Base-by-base conservation (phyloP, 30 jellyfish, hydroid and myxozoan species). In the Chrysaora quinquecirrha region DNA sequence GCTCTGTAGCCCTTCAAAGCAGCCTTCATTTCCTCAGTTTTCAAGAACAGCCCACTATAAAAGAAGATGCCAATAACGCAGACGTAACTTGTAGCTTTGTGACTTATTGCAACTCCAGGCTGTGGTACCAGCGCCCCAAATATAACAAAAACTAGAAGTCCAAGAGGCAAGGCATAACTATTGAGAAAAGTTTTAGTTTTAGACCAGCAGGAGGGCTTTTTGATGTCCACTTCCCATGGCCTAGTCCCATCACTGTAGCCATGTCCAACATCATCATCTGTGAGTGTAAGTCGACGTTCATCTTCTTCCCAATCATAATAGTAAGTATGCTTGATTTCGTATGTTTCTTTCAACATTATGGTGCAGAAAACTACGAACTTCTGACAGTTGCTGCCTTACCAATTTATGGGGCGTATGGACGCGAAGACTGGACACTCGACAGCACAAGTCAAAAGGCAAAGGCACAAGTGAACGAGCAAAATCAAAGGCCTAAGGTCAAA, bases 111-210 rank as follows among this genome's bases (percentile, higher is more conserved):
- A 9, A 79, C 88, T 0, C 99, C 99, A 12, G 94, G 89, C 48
- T 71, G 72, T 23, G 99, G 99, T 1, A 87, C 89, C n/a, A 87
- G 71, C 19, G 89, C 91, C 14, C 99, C 99, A 83, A 94, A 65
- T n/a, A 84, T 47, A 3, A 94, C 95, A 14, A 85, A 88, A 12
- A 71, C 49, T 1, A 83, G 31, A n/a, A 94, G 89, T 32, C 95
- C 96, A 18, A 94, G 70, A 0, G 99, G 99, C 48, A 94, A 80
- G 16, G 64, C 35, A 60, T 94, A 88, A 29, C 81, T 86, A 64
- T 82, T 67, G 56, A 87, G 11, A 32, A 94, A 86, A 10, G 70
- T 20, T 23, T 49, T 60, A 34, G 70, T 64, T 43, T 35, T 33
- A 30, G 75, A 34, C 84, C 62, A 71, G 75, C 58, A 71, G 25